A percentile compares a stretch with the other conserved stretches of the same genome.
These are phyloP conservation scores for Radopholus similis DNA, from an alignment of 1,140 invertebrate species.

Conservation along the genomic window DNA sequence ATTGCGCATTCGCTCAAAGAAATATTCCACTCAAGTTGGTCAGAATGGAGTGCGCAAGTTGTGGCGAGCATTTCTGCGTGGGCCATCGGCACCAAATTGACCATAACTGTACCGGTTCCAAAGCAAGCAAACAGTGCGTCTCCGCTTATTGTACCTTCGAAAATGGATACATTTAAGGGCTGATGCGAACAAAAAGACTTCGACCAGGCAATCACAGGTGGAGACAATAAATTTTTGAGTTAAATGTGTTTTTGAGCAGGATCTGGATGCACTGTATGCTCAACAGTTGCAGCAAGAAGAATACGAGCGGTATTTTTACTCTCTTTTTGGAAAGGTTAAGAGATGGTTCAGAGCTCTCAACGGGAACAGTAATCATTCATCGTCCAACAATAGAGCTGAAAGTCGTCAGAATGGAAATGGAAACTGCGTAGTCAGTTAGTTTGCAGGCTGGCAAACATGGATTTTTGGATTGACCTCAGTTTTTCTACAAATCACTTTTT, in stretches of 20 bases:
- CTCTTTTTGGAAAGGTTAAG: too few species aligned
- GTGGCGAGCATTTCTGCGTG: constrained; percentile 7
- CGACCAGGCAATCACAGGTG: background rate
- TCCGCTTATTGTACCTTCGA: background rate
- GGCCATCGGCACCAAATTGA: constrained; percentile 9
- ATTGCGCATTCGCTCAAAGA: background rate
- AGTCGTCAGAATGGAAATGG: too few species aligned
- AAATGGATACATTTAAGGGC: too few species aligned
- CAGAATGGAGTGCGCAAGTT: background rate
- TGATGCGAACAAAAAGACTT: background rate
- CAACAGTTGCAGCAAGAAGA: constrained; percentile 11
- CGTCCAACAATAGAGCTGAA: too few species aligned
- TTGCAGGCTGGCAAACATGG: too few species aligned
- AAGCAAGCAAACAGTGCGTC: background rate
- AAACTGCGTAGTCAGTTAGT: too few species aligned
- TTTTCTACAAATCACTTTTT: too few species aligned
- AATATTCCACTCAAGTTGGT: background rate
- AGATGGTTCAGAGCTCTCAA: too few species aligned
- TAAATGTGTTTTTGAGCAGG: background rate
- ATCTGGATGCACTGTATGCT: constrained; percentile 5
- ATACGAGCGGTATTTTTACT: constrained; percentile 10
- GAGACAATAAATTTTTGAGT: background rate
- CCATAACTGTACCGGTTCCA: background rate
- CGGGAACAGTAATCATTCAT: too few species aligned
- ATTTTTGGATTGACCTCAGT: too few species aligned